phyloP scores from a whole-genome alignment of 1,140 invertebrate species.

The Luehdorfia chinensis region DNA sequence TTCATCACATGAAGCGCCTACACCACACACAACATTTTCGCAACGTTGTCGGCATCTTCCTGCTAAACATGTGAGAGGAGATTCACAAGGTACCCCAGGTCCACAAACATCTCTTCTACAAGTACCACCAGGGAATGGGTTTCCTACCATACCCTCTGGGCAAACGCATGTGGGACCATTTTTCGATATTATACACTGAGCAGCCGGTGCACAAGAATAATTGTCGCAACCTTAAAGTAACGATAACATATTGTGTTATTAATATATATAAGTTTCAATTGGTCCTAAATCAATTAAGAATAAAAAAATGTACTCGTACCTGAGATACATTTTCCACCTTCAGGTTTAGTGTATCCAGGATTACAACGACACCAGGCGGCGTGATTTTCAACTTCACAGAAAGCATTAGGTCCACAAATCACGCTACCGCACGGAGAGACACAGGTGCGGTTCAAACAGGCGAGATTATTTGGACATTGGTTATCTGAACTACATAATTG shows the following conservation, averaged over 20 bases:
- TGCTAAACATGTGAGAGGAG: constrained; percentile 88
- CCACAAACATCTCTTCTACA: constrained; percentile 90
- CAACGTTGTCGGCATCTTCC: constrained; percentile 92
- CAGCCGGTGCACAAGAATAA: constrained; percentile 88
- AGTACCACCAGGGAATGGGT: constrained; percentile 92
- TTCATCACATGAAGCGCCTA: constrained; percentile 87
- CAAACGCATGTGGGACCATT: constrained; percentile 93
- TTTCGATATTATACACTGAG: constrained; percentile 91
- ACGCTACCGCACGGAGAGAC: constrained; percentile 88
- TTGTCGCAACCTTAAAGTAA: constrained; percentile 84
- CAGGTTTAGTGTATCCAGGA: constrained; percentile 87
- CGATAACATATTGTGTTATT: too few species aligned
- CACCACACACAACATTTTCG: constrained; percentile 88
- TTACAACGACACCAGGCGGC: constrained; percentile 92
- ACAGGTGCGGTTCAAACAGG: constrained; percentile 87
- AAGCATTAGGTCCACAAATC: constrained; percentile 89
- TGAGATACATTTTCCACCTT: constrained; percentile 87
- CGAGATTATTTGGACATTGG: constrained; percentile 88
- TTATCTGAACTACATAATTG: constrained; percentile 83
- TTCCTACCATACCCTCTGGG: constrained; percentile 89
- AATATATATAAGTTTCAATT: too few species aligned
- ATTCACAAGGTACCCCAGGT: constrained; percentile 83
- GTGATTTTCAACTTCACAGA: constrained; percentile 92
- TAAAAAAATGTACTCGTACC: constrained; percentile 70
- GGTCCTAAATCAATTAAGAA: too few species aligned